These are phyloP conservation scores for Characodon lateralis DNA, from an alignment of 2,797 vertebrate species.

Conservation along the genomic window DNA sequence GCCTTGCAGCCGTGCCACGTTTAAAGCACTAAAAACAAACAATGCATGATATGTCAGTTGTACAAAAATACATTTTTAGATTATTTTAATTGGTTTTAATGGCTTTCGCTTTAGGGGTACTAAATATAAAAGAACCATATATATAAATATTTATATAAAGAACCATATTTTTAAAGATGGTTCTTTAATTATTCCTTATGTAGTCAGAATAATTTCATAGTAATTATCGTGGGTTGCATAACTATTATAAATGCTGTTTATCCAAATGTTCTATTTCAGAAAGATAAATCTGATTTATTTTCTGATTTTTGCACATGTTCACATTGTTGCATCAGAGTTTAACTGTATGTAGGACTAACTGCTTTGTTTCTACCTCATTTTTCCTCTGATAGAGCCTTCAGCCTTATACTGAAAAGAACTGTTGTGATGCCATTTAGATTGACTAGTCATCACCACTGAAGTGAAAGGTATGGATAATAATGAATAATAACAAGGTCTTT, in stretches of 20 bases:
- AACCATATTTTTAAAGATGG: neutral
- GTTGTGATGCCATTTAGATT: conserved; percentile 35
- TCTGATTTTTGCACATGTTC: neutral
- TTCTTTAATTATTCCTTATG: neutral
- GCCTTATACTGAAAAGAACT: conserved; percentile 33
- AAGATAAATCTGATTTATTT: neutral
- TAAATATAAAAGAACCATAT: too few relatives aligned
- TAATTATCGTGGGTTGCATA: neutral
- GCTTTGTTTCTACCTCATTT: conserved; percentile 24
- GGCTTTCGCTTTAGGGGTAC: neutral
- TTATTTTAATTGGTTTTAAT: neutral
- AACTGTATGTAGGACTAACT: neutral
- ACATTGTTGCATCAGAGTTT: neutral
- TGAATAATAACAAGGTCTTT: neutral
- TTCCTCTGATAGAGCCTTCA: conserved; percentile 49
- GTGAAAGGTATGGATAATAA: conserved; percentile 47
- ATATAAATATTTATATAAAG: too few relatives aligned
- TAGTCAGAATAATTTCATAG: neutral
- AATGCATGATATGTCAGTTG: neutral
- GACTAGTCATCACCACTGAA: conserved; percentile 42
- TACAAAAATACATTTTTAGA: neutral
- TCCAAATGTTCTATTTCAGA: neutral
- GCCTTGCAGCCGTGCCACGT: neutral
- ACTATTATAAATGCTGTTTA: neutral
- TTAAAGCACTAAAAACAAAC: neutral